Percentiles rank a stretch among this genome's conserved stretches.
Evolutionary conservation across 2,797 vertebrate species (phyloP).

Genomic region (Myiothlypis chrysogaster): DNA sequence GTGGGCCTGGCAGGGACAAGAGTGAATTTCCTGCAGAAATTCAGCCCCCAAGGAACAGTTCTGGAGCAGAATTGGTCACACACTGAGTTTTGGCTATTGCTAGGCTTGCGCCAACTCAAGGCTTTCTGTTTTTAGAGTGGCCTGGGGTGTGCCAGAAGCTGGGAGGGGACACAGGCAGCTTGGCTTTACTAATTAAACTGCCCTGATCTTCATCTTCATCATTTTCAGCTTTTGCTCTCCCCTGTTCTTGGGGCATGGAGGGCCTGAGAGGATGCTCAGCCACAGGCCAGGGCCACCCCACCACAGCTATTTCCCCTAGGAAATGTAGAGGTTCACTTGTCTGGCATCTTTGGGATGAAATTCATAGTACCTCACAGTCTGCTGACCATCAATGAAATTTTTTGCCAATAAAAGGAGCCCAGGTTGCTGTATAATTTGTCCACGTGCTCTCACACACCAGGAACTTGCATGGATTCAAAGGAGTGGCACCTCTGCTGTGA

Average conservation of each 20-base stretch:
- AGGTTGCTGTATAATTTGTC: not conserved
- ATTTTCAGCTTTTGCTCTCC: not conserved
- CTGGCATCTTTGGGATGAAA: not conserved
- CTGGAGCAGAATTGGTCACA: not conserved
- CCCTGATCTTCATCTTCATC: rapidly evolving
- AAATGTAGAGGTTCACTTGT: not conserved
- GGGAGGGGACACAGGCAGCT: not conserved
- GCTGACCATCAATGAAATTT: not conserved
- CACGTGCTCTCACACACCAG: not conserved
- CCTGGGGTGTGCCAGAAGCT: not conserved
- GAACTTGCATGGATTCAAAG: not conserved
- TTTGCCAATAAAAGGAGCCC: not conserved
- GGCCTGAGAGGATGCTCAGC: not conserved
- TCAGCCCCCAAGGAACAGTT: rapidly evolving
- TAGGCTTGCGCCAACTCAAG: not conserved
- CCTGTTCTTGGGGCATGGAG: rapidly evolving
- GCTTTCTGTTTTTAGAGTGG: not conserved
- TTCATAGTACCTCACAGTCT: not conserved
- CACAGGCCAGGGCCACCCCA: not conserved
- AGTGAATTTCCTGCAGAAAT: not conserved
- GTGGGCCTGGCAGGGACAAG: not conserved
- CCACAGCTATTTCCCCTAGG: not conserved
- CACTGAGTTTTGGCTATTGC: not conserved
- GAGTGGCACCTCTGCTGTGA: not conserved
- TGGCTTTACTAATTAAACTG: not conserved